Evolutionary conservation across 2,888 invertebrate species (phyloP).

Genomic region (Caenorhabditis japonica): DNA sequence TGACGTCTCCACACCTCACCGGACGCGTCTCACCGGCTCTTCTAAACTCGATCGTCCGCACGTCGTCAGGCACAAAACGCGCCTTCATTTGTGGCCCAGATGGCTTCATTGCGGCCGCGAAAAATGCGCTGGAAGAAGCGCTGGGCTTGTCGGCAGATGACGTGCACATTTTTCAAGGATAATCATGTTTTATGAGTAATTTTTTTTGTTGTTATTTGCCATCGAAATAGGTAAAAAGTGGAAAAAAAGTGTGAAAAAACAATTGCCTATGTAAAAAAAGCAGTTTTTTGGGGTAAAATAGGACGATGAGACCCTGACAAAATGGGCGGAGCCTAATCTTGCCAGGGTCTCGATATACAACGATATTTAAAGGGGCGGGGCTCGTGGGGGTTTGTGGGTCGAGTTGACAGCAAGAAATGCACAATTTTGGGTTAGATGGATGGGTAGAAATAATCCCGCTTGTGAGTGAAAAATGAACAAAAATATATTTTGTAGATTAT

Average conservation of each 20-base stretch:
- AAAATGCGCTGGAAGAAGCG: conserved; percentile 40
- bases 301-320: no score
- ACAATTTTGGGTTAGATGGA: background rate
- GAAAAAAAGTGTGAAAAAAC: background rate
- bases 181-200: conserved; percentile 22
- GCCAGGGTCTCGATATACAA: background rate
- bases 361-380: conserved; percentile 10
- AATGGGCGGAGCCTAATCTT: conserved; percentile 1
- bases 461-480: conserved; percentile 1
- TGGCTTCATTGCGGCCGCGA: conserved; percentile 42
- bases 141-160: conserved; percentile 27
- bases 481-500: no score
- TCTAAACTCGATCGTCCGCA: conserved; percentile 14
- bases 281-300: no score
- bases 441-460: conserved; percentile 12
- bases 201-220: background rate
- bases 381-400: background rate
- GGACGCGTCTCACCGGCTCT: conserved; percentile 27
- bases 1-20: conserved; percentile 7
- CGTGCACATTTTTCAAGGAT: conserved; percentile 46
- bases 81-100: conserved; percentile 54
- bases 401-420: conserved; percentile 47
- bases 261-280: conserved; percentile 9
- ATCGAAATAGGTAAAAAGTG: background rate
- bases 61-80: conserved; percentile 8